Conservation (phyloP, 2,113 vertebrate species). For the Anhinga anhinga region DNA sequence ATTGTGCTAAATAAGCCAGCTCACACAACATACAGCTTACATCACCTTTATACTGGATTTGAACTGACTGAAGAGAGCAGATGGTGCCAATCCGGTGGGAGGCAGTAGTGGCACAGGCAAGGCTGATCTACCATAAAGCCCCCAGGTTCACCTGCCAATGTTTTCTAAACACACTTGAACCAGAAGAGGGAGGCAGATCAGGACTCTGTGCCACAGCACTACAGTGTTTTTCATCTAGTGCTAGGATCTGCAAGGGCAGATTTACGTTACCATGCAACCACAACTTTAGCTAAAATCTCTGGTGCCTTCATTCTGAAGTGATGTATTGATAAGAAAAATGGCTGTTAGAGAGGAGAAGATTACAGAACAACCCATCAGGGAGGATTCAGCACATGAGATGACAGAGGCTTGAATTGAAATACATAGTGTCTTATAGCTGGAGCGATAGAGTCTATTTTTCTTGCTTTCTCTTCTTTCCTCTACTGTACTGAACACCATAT, state of each 20-base stretch:
- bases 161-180: not conserved
- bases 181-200: not conserved
- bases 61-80: not conserved
- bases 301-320: not conserved
- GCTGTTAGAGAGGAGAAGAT: not conserved
- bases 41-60: not conserved
- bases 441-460: conserved; percentile 10
- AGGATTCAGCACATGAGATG: not conserved
- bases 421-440: conserved; percentile 1
- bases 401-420: conserved; percentile 44
- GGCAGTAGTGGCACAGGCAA: not conserved
- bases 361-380: conserved; percentile 27
- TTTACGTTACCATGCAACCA: not conserved
- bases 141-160: not conserved
- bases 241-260: not conserved
- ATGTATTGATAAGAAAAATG: conserved; percentile 17
- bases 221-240: not conserved
- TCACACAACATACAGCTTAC: not conserved
- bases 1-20: not conserved
- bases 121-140: not conserved
- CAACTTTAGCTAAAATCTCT: conserved; percentile 8
- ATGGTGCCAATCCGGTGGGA: not conserved
- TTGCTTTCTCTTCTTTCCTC: conserved; percentile 32
- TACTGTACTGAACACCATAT: not conserved
- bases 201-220: not conserved